phyloP scores from a whole-genome alignment of 2,113 vertebrate species.

The Rhea pennata region DNA sequence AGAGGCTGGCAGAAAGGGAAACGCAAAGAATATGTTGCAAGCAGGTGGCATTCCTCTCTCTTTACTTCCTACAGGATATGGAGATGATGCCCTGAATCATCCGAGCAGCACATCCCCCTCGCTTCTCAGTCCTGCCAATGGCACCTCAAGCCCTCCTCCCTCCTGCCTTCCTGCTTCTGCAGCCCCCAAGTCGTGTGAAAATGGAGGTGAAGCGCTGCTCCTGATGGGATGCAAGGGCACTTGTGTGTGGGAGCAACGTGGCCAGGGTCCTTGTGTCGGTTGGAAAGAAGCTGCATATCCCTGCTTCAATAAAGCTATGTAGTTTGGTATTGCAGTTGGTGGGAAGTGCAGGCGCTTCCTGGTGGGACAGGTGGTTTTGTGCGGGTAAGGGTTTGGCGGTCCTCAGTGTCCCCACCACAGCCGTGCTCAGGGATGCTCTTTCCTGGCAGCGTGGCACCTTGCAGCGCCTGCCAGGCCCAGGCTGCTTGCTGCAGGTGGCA shows the following conservation, averaged over 20 bases:
- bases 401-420: too few relatives aligned
- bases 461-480: too few relatives aligned
- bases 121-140: background rate
- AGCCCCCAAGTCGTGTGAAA: rapidly evolving
- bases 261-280: rapidly evolving
- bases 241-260: background rate
- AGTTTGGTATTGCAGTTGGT: too few relatives aligned
- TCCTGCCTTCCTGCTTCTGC: background rate
- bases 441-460: too few relatives aligned
- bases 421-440: too few relatives aligned
- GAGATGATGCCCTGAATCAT: background rate
- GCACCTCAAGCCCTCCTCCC: background rate
- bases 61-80: rapidly evolving
- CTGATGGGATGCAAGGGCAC: background rate
- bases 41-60: rapidly evolving
- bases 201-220: background rate
- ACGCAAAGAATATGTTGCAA: background rate
- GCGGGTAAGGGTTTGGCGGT: too few relatives aligned
- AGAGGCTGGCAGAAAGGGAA: background rate
- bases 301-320: background rate
- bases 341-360: too few relatives aligned
- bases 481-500: background rate
- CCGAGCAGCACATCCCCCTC: rapidly evolving
- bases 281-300: background rate
- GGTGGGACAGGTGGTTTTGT: too few relatives aligned